These are phyloP conservation scores for Andricus quercusramuli DNA, from an alignment of 2,888 invertebrate genomes.

Conservation along the genomic window DNA sequence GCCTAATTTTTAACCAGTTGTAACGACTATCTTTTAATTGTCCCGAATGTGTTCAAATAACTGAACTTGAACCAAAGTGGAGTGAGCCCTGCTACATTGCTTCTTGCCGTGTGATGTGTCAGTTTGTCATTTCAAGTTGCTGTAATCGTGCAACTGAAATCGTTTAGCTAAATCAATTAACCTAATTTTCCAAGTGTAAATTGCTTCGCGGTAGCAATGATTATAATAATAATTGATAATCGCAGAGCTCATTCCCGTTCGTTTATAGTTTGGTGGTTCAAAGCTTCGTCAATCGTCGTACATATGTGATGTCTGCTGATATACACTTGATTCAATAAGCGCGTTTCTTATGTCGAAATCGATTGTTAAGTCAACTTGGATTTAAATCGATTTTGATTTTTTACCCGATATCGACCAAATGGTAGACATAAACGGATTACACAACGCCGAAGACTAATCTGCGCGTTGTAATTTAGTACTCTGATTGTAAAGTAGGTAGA, in stretches of 20 bases:
- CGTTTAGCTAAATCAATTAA: background rate
- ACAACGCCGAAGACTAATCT: slow-evolving; percentile 45
- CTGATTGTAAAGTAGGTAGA: slow-evolving; percentile 46
- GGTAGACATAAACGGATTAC: slow-evolving; percentile 28
- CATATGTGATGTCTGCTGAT: slow-evolving; percentile 53
- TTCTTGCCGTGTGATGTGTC: background rate
- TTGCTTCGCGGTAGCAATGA: slow-evolving; percentile 1
- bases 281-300: slow-evolving; percentile 67
- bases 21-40: slow-evolving; percentile 48
- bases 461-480: slow-evolving; percentile 54
- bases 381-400: slow-evolving; percentile 20
- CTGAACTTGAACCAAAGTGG: slow-evolving; percentile 22
- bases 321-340: slow-evolving; percentile 44
- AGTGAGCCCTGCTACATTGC: slow-evolving; percentile 16
- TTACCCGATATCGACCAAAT: slow-evolving; percentile 34
- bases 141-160: background rate
- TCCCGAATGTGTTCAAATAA: slow-evolving; percentile 71
- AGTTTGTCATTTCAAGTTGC: background rate
- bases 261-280: slow-evolving; percentile 15
- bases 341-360: slow-evolving; percentile 36
- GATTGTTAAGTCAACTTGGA: slow-evolving; percentile 6
- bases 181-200: background rate
- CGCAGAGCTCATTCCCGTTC: slow-evolving; percentile 18
- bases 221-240: background rate
- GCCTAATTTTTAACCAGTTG: slow-evolving; percentile 34